Conservation (phyloP, 1,140 invertebrate species). For the Halictus rubicundus region DNA sequence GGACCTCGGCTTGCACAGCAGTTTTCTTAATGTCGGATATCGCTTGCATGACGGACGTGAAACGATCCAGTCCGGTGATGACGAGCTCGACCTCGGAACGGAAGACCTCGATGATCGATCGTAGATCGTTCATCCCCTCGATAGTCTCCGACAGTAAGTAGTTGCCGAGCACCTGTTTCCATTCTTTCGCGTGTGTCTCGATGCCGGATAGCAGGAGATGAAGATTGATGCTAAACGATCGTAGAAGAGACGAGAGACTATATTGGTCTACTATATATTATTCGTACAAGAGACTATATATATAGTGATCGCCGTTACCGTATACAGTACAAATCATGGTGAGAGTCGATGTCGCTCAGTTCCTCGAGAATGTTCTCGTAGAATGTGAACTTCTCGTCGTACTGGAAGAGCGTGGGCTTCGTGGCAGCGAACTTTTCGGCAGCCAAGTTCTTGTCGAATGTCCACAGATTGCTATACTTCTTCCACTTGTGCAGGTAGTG, state of each 20-base stretch:
- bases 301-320: conserved; percentile 74
- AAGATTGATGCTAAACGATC: conserved; percentile 82
- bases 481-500: conserved; percentile 88
- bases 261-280: no score
- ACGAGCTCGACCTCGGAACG: conserved; percentile 84
- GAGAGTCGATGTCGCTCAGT: conserved; percentile 82
- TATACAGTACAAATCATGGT: conserved; percentile 84
- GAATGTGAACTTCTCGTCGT: conserved; percentile 91
- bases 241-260: no score
- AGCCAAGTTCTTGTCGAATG: conserved; percentile 87
- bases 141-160: conserved; percentile 83
- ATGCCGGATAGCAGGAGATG: conserved; percentile 84
- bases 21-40: conserved; percentile 88
- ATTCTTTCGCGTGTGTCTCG: conserved; percentile 85
- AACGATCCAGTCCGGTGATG: conserved; percentile 88
- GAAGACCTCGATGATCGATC: conserved; percentile 82
- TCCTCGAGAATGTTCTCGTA: conserved; percentile 89
- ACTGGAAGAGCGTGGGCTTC: conserved; percentile 86
- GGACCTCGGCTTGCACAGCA: conserved; percentile 88
- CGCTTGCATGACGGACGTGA: conserved; percentile 91
- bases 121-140: conserved; percentile 84
- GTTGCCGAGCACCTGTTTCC: conserved; percentile 85
- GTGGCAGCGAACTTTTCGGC: conserved; percentile 89
- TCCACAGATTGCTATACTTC: conserved; percentile 90
- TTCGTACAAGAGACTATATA: neutral